phyloP scores from a whole-genome alignment of 2,888 invertebrate genomes.

The Nyleta sp. region DNA sequence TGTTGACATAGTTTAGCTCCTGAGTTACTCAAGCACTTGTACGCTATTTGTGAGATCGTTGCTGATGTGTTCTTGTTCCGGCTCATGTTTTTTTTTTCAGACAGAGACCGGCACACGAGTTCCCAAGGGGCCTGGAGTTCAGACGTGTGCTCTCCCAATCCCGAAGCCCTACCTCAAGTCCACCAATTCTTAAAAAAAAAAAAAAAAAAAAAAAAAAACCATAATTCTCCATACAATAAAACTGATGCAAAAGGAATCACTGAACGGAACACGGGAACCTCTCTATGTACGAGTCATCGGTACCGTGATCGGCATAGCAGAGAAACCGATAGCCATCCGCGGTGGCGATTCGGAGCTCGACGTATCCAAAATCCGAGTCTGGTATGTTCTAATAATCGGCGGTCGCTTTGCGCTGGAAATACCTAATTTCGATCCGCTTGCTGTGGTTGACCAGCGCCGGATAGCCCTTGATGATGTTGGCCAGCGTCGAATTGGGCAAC shows the following conservation, averaged over 20 bases:
- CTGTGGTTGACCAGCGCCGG: slow-evolving; percentile 92
- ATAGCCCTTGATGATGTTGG: slow-evolving; percentile 90
- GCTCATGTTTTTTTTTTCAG: too few relatives aligned
- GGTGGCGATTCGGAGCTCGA: slow-evolving; percentile 74
- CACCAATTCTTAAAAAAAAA: too few relatives aligned
- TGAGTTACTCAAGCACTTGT: too few relatives aligned
- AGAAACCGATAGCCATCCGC: slow-evolving; percentile 72
- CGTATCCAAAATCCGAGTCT: slow-evolving; percentile 76
- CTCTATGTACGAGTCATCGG: slow-evolving; percentile 53
- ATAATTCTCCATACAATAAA: neutral
- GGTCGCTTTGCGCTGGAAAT: slow-evolving; percentile 85
- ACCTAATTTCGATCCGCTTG: slow-evolving; percentile 91
- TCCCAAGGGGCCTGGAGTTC: too few relatives aligned
- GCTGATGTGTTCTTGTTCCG: too few relatives aligned
- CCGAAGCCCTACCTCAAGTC: too few relatives aligned
- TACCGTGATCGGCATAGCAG: slow-evolving; percentile 71
- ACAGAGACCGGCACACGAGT: too few relatives aligned
- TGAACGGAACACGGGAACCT: slow-evolving; percentile 69
- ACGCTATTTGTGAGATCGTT: too few relatives aligned
- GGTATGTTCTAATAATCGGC: slow-evolving; percentile 72
- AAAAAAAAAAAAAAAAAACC: neutral
- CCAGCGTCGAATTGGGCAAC: slow-evolving; percentile 91
- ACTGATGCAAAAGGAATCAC: slow-evolving; percentile 56
- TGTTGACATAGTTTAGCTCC: too few relatives aligned
- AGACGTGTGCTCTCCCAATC: too few relatives aligned